Evolutionary conservation across 2,113 vertebrate genomes (phyloP).

Genomic region (Stegostoma tigrinum): DNA sequence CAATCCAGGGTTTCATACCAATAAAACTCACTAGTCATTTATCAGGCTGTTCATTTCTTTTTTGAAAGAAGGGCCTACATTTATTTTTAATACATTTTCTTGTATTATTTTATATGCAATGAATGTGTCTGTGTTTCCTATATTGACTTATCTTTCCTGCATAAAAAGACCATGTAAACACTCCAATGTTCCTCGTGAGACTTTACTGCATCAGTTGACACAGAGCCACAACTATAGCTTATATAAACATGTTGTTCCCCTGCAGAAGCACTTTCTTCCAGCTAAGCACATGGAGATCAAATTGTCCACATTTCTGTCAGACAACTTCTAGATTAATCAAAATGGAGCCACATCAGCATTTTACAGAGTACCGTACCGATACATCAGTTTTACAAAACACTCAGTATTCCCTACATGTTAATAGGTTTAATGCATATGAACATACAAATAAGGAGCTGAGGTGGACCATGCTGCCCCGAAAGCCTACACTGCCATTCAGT

Average conservation of each 20-base stretch:
- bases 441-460: too few species aligned
- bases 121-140: neutral
- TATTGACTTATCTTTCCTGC: neutral
- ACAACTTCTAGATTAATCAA: neutral
- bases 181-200: neutral
- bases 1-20: neutral
- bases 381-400: neutral
- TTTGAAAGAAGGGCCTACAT: constrained; percentile 12
- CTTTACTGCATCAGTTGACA: neutral
- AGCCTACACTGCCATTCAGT: too few species aligned
- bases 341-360: neutral
- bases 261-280: neutral
- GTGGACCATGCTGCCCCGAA: too few species aligned
- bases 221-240: neutral
- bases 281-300: neutral
- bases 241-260: neutral
- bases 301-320: neutral
- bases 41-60: neutral
- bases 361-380: neutral
- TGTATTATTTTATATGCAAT: neutral
- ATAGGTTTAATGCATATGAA: neutral
- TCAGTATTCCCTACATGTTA: neutral
- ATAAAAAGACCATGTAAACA: neutral
- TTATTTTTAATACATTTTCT: constrained; percentile 6
- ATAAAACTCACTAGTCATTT: constrained; percentile 31